Evolutionary conservation across 2,888 invertebrate genomes (phyloP).

Genomic region (Temnothorax ravouxi): DNA sequence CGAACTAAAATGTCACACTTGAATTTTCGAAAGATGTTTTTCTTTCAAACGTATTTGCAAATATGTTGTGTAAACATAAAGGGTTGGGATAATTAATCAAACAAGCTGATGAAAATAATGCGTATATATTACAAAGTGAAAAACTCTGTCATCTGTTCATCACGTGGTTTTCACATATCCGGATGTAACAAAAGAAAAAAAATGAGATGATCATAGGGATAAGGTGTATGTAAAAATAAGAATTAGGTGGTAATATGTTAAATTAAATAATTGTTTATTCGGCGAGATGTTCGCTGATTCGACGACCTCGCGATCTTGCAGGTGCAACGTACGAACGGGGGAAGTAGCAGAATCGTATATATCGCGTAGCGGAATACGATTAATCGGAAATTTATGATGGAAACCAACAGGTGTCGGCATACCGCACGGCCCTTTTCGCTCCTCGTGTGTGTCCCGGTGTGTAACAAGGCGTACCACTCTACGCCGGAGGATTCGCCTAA

Average conservation of each 20-base stretch:
- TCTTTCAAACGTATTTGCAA: neutral
- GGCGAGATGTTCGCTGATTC: constrained; percentile 28
- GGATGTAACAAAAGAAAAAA: neutral
- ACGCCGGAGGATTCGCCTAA: constrained; percentile 76
- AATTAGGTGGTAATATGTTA: neutral
- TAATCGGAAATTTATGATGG: constrained; percentile 82
- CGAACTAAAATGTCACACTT: neutral
- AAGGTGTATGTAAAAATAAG: neutral
- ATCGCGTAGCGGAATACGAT: constrained; percentile 67
- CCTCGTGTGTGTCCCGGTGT: constrained; percentile 70
- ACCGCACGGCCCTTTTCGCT: constrained; percentile 75
- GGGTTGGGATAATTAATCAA: neutral
- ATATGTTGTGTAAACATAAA: neutral
- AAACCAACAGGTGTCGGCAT: constrained; percentile 80
- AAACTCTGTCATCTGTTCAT: neutral
- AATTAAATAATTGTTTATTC: constrained; percentile 32
- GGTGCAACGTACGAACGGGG: constrained; percentile 57
- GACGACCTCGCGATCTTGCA: constrained; percentile 32
- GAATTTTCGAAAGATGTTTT: neutral
- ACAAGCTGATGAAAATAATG: neutral
- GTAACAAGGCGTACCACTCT: constrained; percentile 84
- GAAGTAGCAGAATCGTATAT: constrained; percentile 27
- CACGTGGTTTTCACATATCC: neutral
- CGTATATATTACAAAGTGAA: neutral
- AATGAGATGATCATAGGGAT: neutral